A percentile compares a stretch with the other conserved stretches of the same genome.
Evolutionary conservation across 2,113 vertebrate species (phyloP).

Genomic region (Sprattus sprattus): DNA sequence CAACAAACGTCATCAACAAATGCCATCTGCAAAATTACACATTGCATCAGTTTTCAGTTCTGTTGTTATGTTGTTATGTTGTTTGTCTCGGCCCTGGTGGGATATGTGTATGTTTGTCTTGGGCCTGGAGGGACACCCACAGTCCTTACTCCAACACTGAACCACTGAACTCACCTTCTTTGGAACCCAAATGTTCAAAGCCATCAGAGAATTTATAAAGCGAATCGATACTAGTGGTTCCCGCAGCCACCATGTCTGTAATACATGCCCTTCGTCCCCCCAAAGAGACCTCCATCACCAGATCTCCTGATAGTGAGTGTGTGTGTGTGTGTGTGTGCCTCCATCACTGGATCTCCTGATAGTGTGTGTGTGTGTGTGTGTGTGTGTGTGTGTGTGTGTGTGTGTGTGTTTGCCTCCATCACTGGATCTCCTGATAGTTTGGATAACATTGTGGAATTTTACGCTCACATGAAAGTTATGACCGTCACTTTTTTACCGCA

Average conservation of each 20-base stretch:
- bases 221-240: not conserved
- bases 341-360: no score
- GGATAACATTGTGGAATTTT: slow-evolving; percentile 11
- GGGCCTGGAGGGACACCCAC: not conserved
- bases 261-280: not conserved
- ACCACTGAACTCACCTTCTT: not conserved
- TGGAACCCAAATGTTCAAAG: not conserved
- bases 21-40: no score
- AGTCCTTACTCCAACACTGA: not conserved
- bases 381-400: no score
- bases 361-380: no score
- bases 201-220: not conserved
- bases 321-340: no score
- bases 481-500: not conserved
- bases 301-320: no score
- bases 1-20: no score
- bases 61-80: no score
- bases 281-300: not conserved
- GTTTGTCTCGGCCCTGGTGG: no score
- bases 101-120: no score
- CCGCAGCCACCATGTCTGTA: not conserved
- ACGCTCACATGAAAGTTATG: slow-evolving; percentile 22
- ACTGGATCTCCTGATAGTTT: not conserved
- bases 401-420: not conserved
- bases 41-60: no score